phyloP scores from a whole-genome alignment of 2,888 invertebrate species.

The Nymphalis polychloros region DNA sequence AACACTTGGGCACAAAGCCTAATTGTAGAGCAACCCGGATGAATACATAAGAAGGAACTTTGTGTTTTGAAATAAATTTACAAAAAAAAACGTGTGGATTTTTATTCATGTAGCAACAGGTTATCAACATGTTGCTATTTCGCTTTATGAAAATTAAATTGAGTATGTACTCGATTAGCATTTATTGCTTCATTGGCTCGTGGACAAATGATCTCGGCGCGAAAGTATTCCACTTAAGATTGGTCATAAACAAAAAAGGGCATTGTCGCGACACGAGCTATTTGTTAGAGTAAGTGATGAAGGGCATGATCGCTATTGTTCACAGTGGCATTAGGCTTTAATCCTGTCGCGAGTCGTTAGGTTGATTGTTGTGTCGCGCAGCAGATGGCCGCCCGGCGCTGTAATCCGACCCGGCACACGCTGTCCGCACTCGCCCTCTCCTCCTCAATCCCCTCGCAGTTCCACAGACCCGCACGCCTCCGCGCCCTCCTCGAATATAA shows the following conservation, averaged over 20 bases:
- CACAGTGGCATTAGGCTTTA: conserved; percentile 76
- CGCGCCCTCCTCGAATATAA: conserved; percentile 59
- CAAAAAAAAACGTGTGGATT: no score
- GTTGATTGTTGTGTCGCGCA: conserved; percentile 74
- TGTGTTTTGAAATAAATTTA: no score
- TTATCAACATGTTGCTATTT: no score
- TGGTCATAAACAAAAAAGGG: conserved; percentile 75
- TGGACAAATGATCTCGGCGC: conserved; percentile 43
- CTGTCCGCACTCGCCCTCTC: conserved; percentile 31
- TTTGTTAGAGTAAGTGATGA: conserved; percentile 62
- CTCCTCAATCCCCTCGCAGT: conserved; percentile 43
- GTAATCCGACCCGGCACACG: conserved; percentile 70
- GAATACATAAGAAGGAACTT: no score
- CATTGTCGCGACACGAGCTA: conserved; percentile 73
- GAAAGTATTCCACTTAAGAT: conserved; percentile 77
- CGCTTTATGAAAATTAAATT: neutral
- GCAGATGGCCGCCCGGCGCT: conserved; percentile 76
- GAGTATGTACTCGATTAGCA: neutral
- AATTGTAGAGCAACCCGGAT: no score
- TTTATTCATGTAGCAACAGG: no score
- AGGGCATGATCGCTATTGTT: conserved; percentile 71
- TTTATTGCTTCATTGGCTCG: neutral
- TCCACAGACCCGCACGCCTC: conserved; percentile 37
- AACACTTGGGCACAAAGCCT: no score
- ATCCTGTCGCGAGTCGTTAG: conserved; percentile 79